Percentiles rank a stretch among this genome's conserved stretches.
Conservation (phyloP, 37 sponge, comb jelly and placozoan species). For the Dysidea cf. avara region DNA sequence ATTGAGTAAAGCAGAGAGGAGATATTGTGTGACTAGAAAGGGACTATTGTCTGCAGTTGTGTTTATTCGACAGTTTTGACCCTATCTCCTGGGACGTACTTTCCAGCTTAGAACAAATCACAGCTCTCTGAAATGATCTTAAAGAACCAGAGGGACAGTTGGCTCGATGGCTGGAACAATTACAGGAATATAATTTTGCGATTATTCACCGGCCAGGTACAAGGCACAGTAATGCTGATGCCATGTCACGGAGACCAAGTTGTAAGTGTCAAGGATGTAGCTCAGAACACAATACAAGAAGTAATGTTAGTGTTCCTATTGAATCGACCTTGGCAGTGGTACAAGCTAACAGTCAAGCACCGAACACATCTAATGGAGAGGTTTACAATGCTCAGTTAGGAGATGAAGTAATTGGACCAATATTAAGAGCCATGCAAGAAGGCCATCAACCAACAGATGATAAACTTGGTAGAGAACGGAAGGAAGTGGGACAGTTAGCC, state of each 20-base stretch:
- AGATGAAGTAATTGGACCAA: too few relatives aligned
- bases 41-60: slow-evolving; percentile 15
- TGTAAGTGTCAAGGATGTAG: too few relatives aligned
- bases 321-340: too few relatives aligned
- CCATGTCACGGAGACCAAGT: slow-evolving; percentile 7
- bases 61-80: slow-evolving; percentile 13
- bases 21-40: slow-evolving; percentile 3
- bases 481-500: too few relatives aligned
- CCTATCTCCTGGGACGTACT: slow-evolving; percentile 17
- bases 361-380: too few relatives aligned
- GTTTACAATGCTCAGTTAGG: too few relatives aligned
- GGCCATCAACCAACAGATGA: too few relatives aligned
- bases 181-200: slow-evolving; percentile 6
- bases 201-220: slow-evolving; percentile 20
- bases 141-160: slow-evolving; percentile 27
- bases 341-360: too few relatives aligned
- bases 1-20: slow-evolving; percentile 12
- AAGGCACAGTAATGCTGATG: slow-evolving; percentile 31
- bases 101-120: slow-evolving; percentile 20
- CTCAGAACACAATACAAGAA: too few relatives aligned
- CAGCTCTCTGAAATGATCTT: slow-evolving; percentile 15
- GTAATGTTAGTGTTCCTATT: too few relatives aligned
- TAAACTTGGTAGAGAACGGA: too few relatives aligned
- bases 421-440: too few relatives aligned
- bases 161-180: slow-evolving; percentile 22